Evolutionary conservation across 2,113 vertebrate genomes (phyloP).

Genomic region (Psilopsiagon aurifrons): DNA sequence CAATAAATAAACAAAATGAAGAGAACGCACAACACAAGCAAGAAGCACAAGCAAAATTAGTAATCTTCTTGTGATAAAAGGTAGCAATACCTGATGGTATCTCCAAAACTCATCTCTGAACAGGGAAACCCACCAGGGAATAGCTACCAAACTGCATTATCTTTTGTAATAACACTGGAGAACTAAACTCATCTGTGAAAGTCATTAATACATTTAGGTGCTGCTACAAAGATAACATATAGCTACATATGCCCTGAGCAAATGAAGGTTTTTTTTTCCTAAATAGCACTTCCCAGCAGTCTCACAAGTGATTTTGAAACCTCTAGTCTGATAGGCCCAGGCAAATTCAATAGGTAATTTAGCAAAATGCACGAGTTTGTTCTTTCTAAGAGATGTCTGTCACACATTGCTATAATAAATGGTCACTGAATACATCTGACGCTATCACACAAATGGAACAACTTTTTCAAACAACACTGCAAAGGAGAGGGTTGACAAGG

Average conservation of each 20-base stretch:
- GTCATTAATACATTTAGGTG: background rate
- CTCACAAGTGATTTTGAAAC: background rate
- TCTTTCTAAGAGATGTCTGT: background rate
- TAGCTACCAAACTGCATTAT: background rate
- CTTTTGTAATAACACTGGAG: constrained; percentile 15
- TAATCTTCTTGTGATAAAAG: background rate
- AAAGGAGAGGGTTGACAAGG: background rate
- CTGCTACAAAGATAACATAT: background rate
- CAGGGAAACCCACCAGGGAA: background rate
- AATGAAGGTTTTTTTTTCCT: background rate
- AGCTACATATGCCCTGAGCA: background rate
- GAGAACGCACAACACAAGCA: background rate
- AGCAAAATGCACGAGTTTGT: background rate
- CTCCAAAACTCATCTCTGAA: constrained; percentile 32
- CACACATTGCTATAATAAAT: background rate
- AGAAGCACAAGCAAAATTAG: background rate
- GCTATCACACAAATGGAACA: background rate
- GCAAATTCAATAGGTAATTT: constrained; percentile 15
- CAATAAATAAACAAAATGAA: background rate
- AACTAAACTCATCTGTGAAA: constrained; percentile 11
- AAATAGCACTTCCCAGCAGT: background rate
- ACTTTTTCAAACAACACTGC: background rate
- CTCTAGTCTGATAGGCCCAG: background rate
- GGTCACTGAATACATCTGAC: background rate
- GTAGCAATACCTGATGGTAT: constrained; percentile 8